Percentiles rank a stretch among this genome's conserved stretches.
These are phyloP conservation scores for Rhinopomastus cyanomelas DNA, from an alignment of 2,113 vertebrate genomes.

Conservation along the genomic window DNA sequence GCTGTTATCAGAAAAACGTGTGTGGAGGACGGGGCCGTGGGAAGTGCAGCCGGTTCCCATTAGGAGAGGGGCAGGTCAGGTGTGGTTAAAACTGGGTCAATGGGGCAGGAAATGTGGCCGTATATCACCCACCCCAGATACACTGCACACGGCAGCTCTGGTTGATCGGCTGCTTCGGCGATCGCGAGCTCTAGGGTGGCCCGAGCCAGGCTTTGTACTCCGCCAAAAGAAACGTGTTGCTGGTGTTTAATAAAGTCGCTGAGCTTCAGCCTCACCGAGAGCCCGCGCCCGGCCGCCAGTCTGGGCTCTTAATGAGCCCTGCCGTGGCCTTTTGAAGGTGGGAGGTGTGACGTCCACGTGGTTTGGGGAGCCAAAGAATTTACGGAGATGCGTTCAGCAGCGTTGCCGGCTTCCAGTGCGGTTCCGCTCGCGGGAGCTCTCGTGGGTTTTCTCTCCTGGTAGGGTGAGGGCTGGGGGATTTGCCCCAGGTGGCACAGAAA, in stretches of 20 bases:
- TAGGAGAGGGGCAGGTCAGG: constrained; percentile 66
- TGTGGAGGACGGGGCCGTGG: constrained; percentile 28
- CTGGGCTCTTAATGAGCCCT: constrained; percentile 31
- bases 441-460: background rate
- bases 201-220: constrained; percentile 53
- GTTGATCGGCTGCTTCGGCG: constrained; percentile 13
- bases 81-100: constrained; percentile 67
- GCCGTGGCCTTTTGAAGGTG: constrained; percentile 19
- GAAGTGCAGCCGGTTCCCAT: constrained; percentile 65
- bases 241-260: constrained; percentile 37
- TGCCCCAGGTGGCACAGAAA: background rate
- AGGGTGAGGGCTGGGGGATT: background rate
- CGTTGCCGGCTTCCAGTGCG: background rate
- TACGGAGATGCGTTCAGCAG: constrained; percentile 48
- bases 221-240: constrained; percentile 57
- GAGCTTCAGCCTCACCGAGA: background rate
- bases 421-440: background rate
- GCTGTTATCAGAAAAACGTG: constrained; percentile 56
- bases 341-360: constrained; percentile 42
- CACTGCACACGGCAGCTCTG: constrained; percentile 62
- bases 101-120: constrained; percentile 66
- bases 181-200: constrained; percentile 23
- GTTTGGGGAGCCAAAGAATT: constrained; percentile 42
- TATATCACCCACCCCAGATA: constrained; percentile 62
- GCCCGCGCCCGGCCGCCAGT: background rate